Evolutionary conservation across 2,113 vertebrate genomes (phyloP).

Genomic region (Pterocles burchelli): DNA sequence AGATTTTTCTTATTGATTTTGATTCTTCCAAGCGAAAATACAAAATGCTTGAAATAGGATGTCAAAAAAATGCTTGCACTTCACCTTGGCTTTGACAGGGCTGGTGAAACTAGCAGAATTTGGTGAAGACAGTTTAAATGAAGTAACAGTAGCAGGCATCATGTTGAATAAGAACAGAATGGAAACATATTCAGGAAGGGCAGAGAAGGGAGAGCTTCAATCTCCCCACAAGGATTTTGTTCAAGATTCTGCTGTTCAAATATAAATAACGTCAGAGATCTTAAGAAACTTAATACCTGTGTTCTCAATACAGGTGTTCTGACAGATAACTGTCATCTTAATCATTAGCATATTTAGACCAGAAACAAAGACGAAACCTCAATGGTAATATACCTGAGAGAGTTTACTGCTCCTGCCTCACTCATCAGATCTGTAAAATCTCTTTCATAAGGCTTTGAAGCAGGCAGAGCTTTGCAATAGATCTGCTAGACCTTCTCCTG

Average conservation of each 20-base stretch:
- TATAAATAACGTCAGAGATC: not conserved
- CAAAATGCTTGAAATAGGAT: not conserved
- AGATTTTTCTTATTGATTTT: not conserved
- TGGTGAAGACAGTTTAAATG: not conserved
- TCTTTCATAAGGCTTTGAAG: constrained; percentile 33
- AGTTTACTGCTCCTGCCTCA: not conserved
- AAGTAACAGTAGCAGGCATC: not conserved
- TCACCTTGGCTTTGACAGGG: not conserved
- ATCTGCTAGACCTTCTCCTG: not conserved
- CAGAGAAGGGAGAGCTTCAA: not conserved
- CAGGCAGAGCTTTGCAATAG: not conserved
- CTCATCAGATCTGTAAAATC: not conserved
- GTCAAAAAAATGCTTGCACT: not conserved
- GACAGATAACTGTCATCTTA: not conserved
- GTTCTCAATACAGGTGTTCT: not conserved
- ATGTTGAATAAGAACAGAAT: not conserved
- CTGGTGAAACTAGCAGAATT: not conserved
- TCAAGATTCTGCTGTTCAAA: not conserved
- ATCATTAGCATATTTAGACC: not conserved
- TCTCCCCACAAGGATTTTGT: not conserved
- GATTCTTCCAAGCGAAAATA: not conserved
- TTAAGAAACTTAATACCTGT: not conserved
- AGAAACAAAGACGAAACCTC: not conserved
- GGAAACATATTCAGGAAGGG: not conserved
- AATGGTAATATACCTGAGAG: not conserved